Evolutionary conservation across 1,140 invertebrate species (phyloP).

Genomic region (Asbolus verrucosus): DNA sequence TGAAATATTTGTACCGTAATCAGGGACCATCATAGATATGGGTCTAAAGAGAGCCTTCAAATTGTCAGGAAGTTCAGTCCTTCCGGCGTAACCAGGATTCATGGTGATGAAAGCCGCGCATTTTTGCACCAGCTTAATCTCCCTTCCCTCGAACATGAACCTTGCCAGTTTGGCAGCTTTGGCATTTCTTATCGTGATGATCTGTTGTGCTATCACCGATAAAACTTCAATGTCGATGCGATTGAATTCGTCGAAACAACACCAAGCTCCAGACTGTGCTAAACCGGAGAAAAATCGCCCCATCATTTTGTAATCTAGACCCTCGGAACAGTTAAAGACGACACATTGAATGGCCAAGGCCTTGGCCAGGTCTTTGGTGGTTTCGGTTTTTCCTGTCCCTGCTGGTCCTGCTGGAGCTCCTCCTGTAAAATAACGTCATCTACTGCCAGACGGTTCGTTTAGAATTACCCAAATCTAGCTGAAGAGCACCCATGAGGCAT

Average conservation of each 20-base stretch:
- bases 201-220: conserved; percentile 88
- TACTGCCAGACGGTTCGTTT: neutral
- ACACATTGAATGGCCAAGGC: conserved; percentile 89
- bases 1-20: conserved; percentile 76
- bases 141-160: conserved; percentile 91
- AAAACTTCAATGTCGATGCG: conserved; percentile 91
- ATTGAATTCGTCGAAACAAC: conserved; percentile 94
- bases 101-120: conserved; percentile 93
- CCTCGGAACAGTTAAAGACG: conserved; percentile 93
- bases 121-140: conserved; percentile 85
- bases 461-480: conserved; percentile 78
- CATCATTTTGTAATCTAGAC: conserved; percentile 89
- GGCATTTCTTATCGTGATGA: conserved; percentile 83
- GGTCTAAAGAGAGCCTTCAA: conserved; percentile 89
- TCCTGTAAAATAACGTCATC: conserved; percentile 63
- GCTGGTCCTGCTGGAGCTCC: conserved; percentile 90
- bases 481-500: conserved; percentile 88
- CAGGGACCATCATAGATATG: conserved; percentile 94
- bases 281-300: conserved; percentile 87
- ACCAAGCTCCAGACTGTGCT: conserved; percentile 90
- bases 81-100: conserved; percentile 91
- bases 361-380: conserved; percentile 92
- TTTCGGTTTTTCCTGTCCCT: conserved; percentile 96
- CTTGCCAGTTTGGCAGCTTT: conserved; percentile 75
- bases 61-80: conserved; percentile 86